Percentiles rank a stretch among this genome's conserved stretches.
Evolutionary conservation across 2,797 vertebrate species (phyloP).

Genomic region (Pantherophis alleghaniensis): DNA sequence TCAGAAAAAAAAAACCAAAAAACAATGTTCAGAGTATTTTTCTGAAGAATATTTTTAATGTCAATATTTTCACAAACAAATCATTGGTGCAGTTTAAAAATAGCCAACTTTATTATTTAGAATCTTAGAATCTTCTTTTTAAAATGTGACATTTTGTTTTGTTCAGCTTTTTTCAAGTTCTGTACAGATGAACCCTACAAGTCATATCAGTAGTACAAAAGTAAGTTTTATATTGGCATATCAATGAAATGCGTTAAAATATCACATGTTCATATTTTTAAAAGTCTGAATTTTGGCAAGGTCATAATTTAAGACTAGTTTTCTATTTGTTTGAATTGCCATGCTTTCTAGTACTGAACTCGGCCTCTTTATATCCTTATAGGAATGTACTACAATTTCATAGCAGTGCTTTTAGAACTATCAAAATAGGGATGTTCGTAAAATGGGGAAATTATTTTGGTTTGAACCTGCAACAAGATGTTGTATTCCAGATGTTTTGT

Average conservation of each 20-base stretch:
- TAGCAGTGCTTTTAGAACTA: background rate
- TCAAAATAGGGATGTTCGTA: background rate
- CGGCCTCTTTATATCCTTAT: background rate
- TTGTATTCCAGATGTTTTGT: background rate
- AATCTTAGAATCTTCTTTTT: slow-evolving; percentile 36
- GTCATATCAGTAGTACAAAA: slow-evolving; percentile 76
- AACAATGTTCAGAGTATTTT: background rate
- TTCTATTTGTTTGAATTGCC: background rate
- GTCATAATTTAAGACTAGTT: background rate
- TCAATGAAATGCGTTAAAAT: slow-evolving; percentile 41
- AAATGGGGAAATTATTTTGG: background rate
- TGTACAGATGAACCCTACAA: slow-evolving; percentile 79
- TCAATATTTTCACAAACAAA: background rate
- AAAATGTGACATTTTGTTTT: slow-evolving; percentile 70
- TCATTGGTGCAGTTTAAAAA: background rate
- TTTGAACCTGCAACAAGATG: background rate
- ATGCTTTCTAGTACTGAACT: background rate
- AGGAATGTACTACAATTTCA: background rate
- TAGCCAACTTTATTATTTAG: background rate
- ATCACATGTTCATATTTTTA: background rate
- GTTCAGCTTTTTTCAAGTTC: slow-evolving; percentile 79
- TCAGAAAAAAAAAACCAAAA: background rate
- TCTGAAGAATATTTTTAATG: background rate
- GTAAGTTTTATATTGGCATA: slow-evolving; percentile 72
- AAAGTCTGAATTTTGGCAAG: background rate